Evolutionary conservation across 1,140 invertebrate genomes (phyloP), one percentile per base, ranked within the genome.

Genomic region (Drosophila asahinai): DNA sequence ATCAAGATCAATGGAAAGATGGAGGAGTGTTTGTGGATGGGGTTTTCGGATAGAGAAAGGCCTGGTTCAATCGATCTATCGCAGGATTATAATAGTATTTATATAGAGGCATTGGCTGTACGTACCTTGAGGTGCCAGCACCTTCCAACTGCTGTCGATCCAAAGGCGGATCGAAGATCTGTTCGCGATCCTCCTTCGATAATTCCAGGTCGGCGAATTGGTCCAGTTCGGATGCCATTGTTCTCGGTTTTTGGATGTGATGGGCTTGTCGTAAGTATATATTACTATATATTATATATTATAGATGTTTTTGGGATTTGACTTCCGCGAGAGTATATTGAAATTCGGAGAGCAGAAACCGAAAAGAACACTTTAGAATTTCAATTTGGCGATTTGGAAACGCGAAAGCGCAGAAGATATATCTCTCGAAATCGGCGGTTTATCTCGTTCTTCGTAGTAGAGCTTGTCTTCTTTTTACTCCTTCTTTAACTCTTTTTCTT

Each of bases 181-280:
- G 92, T 84, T 93, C 92, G 27, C 92, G 92, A 92, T 93, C 92
- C 72, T 93, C 92, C 84, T 93, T 93, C 58, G 92, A 93, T 60
- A 93, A 77, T 83, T 93, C 92, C 81, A 93, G 82, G 55, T 93
- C 92, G 77, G 92, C 92, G 82, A 93, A 93, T 92, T 93, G 92
- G 83, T 93, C 92, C 78, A 93, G 77, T 89, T 93, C 92, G 66
- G 92, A 93, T 75, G 92, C 84, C 92, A 93, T 93, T 78, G 27
- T 42, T 38, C 22, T 40, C 11, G 36, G 62, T 40, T 59, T 55
- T 74, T 36, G 48, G 25, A 36, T 33, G 47, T 40, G 55, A n/a
- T n/a, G 15, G 12, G 14, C 38, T 42, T 7, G 22, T 42, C 40
- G 40, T 42, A 42, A 15, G 40, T 42, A 42, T 36, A 19, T 51